Conservation (phyloP, 2,113 vertebrate genomes). For the Pagrus major region DNA sequence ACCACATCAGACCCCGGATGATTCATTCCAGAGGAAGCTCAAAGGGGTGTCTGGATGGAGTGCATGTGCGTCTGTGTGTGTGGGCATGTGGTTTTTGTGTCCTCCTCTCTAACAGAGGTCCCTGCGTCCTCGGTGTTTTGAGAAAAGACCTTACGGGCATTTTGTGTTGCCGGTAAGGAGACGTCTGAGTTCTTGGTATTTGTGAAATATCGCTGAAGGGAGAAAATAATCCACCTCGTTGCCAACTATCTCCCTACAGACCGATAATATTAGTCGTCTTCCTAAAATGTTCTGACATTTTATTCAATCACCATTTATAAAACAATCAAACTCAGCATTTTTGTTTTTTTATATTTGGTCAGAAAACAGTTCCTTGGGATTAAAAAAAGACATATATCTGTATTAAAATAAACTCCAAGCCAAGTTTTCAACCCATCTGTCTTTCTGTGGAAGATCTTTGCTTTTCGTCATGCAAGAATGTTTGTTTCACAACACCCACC, state of each 20-base stretch:
- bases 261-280: not conserved
- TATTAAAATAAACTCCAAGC: no score
- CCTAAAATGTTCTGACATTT: not conserved
- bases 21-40: slow-evolving; percentile 48
- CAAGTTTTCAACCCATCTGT: not conserved
- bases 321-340: slow-evolving; percentile 5
- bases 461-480: not conserved
- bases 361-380: not conserved
- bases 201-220: not conserved
- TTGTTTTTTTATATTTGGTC: not conserved
- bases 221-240: not conserved
- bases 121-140: slow-evolving; percentile 20
- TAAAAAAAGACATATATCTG: no score
- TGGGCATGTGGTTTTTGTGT: slow-evolving; percentile 26
- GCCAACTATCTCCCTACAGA: not conserved
- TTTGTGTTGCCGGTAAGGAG: not conserved
- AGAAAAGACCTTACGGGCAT: slow-evolving; percentile 8
- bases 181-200: slow-evolving; percentile 21
- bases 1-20: slow-evolving; percentile 68
- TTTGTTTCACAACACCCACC: slow-evolving; percentile 36
- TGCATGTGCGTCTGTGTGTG: slow-evolving; percentile 29
- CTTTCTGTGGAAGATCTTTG: not conserved
- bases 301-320: not conserved
- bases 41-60: slow-evolving; percentile 46
- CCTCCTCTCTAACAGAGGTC: slow-evolving; percentile 14